Evolutionary conservation across 2,797 vertebrate species (phyloP), one percentile per base, ranked within the genome.

Genomic region (Knipowitschia caucasica): DNA sequence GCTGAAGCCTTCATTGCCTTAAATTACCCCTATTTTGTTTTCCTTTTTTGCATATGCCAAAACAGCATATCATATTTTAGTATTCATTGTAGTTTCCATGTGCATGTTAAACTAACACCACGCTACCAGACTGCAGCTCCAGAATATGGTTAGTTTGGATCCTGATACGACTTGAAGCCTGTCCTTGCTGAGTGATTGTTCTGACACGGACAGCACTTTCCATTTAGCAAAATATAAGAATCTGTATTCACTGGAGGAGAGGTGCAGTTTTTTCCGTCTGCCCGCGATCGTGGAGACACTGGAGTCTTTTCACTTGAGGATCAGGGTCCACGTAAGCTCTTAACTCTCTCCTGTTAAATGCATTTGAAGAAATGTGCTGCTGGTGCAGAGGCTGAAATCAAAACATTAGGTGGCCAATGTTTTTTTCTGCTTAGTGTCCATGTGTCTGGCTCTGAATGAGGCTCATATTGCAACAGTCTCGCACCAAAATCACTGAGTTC

Each of bases 291-390:
- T 57, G 69, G 74, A 71, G 67, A 82, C 72, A 76, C 57, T 81
- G 66, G 54, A 78, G 72, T 69, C 82, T 87, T 82, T 88, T 87
- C 80, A 85, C 64, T 46, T 69, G 52, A 56, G 76, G 75, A 80
- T 84, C 83, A 80, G 68, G 67, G 54, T 71, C 68, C 68, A 67
- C 86, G 81, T 88, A 80, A 87, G 86, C 83, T 84, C 78, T 83
- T 86, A 85, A 85, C 83, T 88, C 83, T 78, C 75, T 62, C 56
- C 71, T 75, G 79, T 86, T 83, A 80, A 84, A 81, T 77, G 84
- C 80, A 84, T 83, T 86, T 83, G 77, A 80, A 85, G 83, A 85
- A 86, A 85, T 85, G 69, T 86, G 78, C 84, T 84, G 71, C 53
- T 77, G 68, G 72, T 82, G 85, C 83, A 83, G 76, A 83, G 80